Conservation (phyloP, 35 echinoderm and acorn worm species). For the Strongylocentrotus purpuratus region DNA sequence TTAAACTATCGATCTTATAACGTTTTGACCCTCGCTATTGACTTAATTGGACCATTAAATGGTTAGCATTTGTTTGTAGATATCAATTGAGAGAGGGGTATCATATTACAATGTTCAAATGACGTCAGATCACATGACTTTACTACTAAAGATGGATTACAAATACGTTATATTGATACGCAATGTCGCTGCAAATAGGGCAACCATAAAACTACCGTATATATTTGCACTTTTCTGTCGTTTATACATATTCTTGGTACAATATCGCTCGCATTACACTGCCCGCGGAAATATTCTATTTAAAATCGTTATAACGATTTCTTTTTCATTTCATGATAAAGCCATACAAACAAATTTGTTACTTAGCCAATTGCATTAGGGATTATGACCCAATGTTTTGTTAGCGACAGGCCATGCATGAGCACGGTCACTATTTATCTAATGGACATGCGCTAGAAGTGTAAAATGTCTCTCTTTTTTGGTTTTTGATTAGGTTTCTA, state of each 20-base stretch:
- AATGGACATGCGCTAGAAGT: too few relatives aligned
- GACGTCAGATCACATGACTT: not conserved
- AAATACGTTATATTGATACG: not conserved
- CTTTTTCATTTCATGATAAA: not conserved
- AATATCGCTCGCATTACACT: too few relatives aligned
- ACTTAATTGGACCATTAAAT: not conserved
- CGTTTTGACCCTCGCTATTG: not conserved
- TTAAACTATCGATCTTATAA: not conserved
- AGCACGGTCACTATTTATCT: not conserved
- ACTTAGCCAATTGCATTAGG: not conserved
- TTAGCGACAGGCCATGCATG: not conserved
- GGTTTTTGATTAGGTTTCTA: too few relatives aligned
- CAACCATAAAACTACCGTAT: not conserved
- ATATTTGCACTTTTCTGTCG: not conserved
- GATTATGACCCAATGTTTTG: not conserved
- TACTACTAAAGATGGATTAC: not conserved
- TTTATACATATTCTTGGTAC: too few relatives aligned
- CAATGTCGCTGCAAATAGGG: not conserved
- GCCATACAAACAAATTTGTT: not conserved
- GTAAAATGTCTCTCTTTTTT: not conserved
- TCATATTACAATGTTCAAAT: not conserved
- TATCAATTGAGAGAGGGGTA: not conserved
- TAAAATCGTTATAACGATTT: not conserved
- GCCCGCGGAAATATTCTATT: too few relatives aligned
- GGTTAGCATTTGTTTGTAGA: not conserved